Evolutionary conservation across 2,113 vertebrate species (phyloP).

Genomic region (Vulpes lagopus): DNA sequence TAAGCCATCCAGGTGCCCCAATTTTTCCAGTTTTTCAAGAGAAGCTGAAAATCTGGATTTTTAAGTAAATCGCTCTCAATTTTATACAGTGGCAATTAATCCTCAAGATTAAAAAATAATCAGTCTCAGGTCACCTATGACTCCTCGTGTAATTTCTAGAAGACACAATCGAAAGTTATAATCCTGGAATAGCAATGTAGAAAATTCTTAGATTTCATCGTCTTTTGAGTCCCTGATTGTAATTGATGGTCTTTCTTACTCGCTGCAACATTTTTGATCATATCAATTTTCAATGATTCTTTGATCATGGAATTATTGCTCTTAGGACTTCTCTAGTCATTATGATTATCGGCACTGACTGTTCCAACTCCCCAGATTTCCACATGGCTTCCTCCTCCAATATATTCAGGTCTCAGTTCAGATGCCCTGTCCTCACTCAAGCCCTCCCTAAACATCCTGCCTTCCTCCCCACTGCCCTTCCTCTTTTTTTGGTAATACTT

Average conservation of each 20-base stretch:
- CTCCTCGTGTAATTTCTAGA: not conserved
- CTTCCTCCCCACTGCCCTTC: too few relatives aligned
- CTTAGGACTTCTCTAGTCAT: not conserved
- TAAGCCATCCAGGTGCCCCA: not conserved
- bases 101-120: not conserved
- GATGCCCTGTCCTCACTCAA: not conserved
- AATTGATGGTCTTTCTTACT: not conserved
- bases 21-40: not conserved
- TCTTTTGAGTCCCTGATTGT: not conserved
- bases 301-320: not conserved
- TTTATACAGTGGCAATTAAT: not conserved
- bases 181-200: not conserved
- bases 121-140: not conserved
- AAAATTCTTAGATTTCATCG: conserved; percentile 8
- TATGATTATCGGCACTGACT: not conserved
- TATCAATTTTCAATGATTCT: not conserved
- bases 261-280: not conserved
- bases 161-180: not conserved
- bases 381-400: not conserved
- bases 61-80: not conserved
- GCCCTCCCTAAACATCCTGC: not conserved
- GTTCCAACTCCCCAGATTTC: too few relatives aligned
- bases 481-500: not conserved
- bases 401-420: not conserved
- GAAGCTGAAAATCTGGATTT: not conserved